Evolutionary conservation across 2,888 invertebrate species (phyloP), one percentile per base, ranked within the genome.

Genomic region (Watsonalla cultraria): DNA sequence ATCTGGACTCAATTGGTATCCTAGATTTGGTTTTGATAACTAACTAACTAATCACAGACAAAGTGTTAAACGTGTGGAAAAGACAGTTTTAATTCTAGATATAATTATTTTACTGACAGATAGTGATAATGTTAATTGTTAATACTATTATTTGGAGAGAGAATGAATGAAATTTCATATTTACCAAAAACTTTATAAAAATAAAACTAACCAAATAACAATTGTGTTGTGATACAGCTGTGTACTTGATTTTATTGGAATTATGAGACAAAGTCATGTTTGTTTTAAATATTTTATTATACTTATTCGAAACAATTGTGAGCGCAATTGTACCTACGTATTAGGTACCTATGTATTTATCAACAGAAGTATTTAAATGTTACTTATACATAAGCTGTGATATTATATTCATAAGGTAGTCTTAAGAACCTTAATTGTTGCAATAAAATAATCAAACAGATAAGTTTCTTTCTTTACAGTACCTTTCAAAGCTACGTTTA

Each of bases 391-490:
- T 70, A 72, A 51, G 58, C 80, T 82, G 82, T 82, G 80, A 82
- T 81, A 80, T 62, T 76, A 70, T 7, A 5, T 54, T 0, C 58
- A 50, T 72, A 72, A 68, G 60, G 45, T 55, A 55, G 52, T 57
- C 60, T 56, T 46, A 49, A 14, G 45, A 55, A 59, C 53, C 58
- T 42, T 55, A 54, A 57, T 48, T 52, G 55, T 51, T 45, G 45
- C 48, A 57, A 56, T 60, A 61, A 66, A 69, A 53, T 50, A 46
- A 55, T 68, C 62, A 76, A 59, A 82, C 53, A 11, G 62, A 54
- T 4, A 83, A 59, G 54, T 82, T 80, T 58, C 91, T 91, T 71
- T 92, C 82, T 66, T 86, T 84, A 55, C 90, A 82, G 81, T 89
- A 89, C 55, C 76, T 89, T 24, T 86, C 76, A 46, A 92, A 90